Percentiles rank a stretch among this genome's conserved stretches.
These are phyloP conservation scores for Toxotes jaculatrix DNA, from an alignment of 2,113 vertebrate species.

Conservation along the genomic window DNA sequence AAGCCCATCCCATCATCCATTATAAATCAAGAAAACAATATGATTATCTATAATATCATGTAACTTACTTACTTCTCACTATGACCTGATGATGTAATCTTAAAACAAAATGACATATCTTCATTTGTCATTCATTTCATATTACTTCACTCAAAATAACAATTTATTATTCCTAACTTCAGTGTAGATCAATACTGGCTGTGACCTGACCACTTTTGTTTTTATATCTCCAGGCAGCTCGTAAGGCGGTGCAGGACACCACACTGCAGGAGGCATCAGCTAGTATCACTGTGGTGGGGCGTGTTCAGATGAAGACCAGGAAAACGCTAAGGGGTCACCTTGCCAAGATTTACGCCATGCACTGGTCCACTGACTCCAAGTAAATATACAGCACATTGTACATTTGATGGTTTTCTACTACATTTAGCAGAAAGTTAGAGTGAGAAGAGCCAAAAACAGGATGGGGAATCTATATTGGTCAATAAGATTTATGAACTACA, in stretches of 20 bases:
- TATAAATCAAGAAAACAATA: not conserved
- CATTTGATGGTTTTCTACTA: not conserved
- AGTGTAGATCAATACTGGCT: not conserved
- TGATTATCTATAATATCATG: not conserved
- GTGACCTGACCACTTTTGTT: constrained; percentile 8
- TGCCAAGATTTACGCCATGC: constrained; percentile 98
- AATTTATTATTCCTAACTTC: constrained; percentile 2
- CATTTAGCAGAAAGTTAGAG: not conserved
- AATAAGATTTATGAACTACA: constrained; percentile 37
- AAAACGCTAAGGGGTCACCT: constrained; percentile 95
- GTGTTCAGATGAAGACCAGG: constrained; percentile 93
- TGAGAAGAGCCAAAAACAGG: not conserved
- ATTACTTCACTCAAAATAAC: not conserved
- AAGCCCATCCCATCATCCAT: not conserved
- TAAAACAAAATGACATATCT: not conserved
- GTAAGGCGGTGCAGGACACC: constrained; percentile 91
- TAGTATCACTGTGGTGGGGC: constrained; percentile 85
- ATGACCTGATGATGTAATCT: not conserved
- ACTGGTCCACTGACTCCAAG: constrained; percentile 94
- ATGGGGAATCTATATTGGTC: constrained; percentile 10
- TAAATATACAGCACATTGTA: constrained; percentile 73
- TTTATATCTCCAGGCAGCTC: constrained; percentile 86
- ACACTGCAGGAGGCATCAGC: constrained; percentile 89
- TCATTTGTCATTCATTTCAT: too few species aligned
- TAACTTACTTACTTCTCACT: not conserved